phyloP scores from a whole-genome alignment of 2,113 vertebrate species.

The Thalassarche chlororhynchos region DNA sequence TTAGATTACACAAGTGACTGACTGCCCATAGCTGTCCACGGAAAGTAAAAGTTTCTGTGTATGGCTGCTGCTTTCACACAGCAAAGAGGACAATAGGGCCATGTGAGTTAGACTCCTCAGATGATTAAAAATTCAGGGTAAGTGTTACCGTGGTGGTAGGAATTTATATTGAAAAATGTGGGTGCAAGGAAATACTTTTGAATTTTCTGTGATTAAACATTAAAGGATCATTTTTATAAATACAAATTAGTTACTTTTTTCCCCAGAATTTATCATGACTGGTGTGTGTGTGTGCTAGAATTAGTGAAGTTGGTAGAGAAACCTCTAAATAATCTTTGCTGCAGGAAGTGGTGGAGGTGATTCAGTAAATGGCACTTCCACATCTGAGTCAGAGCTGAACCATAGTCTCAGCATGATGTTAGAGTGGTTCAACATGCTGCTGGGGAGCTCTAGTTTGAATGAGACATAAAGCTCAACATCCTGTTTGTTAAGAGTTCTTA shows the following conservation, averaged over 20 bases:
- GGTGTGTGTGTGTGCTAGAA: background rate
- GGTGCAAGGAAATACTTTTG: background rate
- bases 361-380: conserved; percentile 12
- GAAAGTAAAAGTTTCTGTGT: background rate
- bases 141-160: background rate
- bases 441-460: background rate
- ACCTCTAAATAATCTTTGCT: background rate
- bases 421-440: background rate
- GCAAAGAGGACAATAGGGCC: background rate
- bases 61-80: background rate
- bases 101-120: background rate
- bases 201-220: background rate
- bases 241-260: background rate
- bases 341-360: conserved; percentile 31
- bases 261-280: background rate
- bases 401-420: background rate
- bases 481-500: background rate
- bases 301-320: background rate
- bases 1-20: background rate
- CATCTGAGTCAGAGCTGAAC: conserved; percentile 18
- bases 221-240: background rate
- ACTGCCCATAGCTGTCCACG: background rate
- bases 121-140: background rate
- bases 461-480: background rate
- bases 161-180: background rate